These are phyloP conservation scores for Tangara arthus DNA, from an alignment of 2,797 vertebrate species.

Conservation along the genomic window DNA sequence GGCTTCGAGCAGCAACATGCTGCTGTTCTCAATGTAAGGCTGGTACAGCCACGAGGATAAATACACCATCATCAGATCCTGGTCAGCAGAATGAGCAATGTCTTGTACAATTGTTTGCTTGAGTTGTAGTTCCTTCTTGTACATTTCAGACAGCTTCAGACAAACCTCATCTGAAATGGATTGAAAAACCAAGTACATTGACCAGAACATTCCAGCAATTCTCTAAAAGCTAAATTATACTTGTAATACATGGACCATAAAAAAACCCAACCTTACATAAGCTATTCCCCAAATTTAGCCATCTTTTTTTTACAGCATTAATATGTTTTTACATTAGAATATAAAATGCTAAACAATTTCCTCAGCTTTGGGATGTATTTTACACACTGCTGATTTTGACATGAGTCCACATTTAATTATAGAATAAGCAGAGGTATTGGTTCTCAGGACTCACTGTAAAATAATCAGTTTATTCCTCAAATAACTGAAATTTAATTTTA, in stretches of 20 bases:
- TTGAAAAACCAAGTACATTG: not conserved
- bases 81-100: constrained; percentile 81
- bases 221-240: not conserved
- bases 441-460: not conserved
- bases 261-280: not conserved
- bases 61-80: constrained; percentile 84
- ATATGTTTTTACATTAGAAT: not conserved
- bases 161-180: constrained; percentile 77
- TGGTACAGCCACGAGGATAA: constrained; percentile 93
- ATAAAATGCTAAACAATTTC: not conserved
- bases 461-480: not conserved
- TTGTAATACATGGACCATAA: not conserved
- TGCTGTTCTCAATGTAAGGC: constrained; percentile 81
- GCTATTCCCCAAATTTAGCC: not conserved
- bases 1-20: constrained; percentile 81
- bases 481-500: not conserved
- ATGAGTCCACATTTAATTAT: not conserved
- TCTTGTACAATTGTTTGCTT: constrained; percentile 81
- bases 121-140: constrained; percentile 83
- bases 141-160: constrained; percentile 77
- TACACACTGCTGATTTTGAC: not conserved
- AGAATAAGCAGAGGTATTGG: not conserved
- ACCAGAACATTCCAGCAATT: not conserved
- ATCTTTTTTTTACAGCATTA: not conserved
- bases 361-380: not conserved